Base-by-base conservation (phyloP, 2,888 invertebrate species). In the Oxytorus armatus region DNA sequence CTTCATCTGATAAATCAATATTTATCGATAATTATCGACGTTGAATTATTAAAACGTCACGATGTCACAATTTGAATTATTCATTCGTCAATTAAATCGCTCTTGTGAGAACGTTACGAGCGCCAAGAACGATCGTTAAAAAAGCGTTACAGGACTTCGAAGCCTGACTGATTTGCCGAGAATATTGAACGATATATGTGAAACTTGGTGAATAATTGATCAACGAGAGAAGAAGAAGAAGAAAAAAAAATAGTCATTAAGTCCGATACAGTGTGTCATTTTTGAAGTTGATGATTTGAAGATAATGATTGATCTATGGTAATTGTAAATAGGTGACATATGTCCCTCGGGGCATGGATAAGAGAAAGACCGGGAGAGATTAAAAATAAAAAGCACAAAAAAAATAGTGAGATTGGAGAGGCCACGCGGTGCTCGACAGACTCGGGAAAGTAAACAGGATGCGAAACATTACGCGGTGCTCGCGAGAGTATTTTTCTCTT, bases 371-470 rank as follows among this genome's bases (percentile, higher is more conserved):
- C 5, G 53, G 10, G 53, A 18, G 18, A 51, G 51, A 51, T 25
- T 49, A 14, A 14, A 29, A 14, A 16, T 44, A n/a, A 11, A 42
- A 39, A 23, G 21, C n/a, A n/a, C n/a, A n/a, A 61, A 29, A 42
- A 29, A 49, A 39, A 25, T 2, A 53, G 55, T 33, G 44, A 33
- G 55, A 69, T 57, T 44, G 69, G 16, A 66, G 51, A 47, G 42
- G 61, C 39, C 33, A 51, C 65, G 42, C 65, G 33, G 74, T 14
- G 68, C 55, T 55, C 47, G 68, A 44, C 59, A 66, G 63, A 66
- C 77, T 55, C 44, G 69, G 77, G 55, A 82, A 80, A 82, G 77
- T 82, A 82, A 82, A 84, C 82, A 80, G 81, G 84, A 84, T 82
- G 82, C 76, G 78, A 80, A 73, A 80, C 80, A 77, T 80, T 77